These are phyloP conservation scores for Homarus gammarus DNA, from an alignment of 2,888 invertebrate species.

Conservation along the genomic window DNA sequence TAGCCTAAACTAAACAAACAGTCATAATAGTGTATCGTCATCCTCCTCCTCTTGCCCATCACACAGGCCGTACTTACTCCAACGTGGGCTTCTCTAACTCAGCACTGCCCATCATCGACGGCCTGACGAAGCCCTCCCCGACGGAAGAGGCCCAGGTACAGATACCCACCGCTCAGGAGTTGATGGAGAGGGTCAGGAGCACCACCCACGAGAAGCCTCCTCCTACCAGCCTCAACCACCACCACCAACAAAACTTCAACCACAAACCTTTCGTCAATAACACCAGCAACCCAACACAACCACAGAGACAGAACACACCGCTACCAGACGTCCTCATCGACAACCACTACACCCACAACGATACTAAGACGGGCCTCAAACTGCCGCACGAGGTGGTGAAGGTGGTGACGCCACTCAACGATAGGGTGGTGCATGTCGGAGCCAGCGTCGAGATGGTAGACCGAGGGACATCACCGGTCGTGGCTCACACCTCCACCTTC, in stretches of 20 bases:
- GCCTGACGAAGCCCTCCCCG: not conserved
- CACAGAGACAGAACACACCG: not conserved
- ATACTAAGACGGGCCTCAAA: not conserved
- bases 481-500: constrained; percentile 35
- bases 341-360: constrained; percentile 51
- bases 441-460: constrained; percentile 35
- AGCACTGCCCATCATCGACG: constrained; percentile 23
- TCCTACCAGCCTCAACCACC: not conserved
- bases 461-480: constrained; percentile 57
- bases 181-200: constrained; percentile 43
- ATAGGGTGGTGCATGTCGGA: not conserved
- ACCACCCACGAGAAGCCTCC: constrained; percentile 54
- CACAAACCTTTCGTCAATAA: constrained; percentile 21
- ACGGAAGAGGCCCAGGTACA: not conserved
- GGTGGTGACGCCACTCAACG: constrained; percentile 9
- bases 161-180: not conserved
- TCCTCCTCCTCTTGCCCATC: not conserved
- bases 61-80: constrained; percentile 59
- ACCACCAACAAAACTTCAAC: too few relatives aligned
- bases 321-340: constrained; percentile 64
- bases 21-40: not conserved
- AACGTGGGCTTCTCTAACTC: constrained; percentile 57
- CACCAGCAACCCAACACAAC: constrained; percentile 9
- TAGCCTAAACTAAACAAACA: too few relatives aligned
- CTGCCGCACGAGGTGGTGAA: constrained; percentile 7